phyloP scores from a whole-genome alignment of 2,888 invertebrate species.

The Ptycholaimellus sp. region DNA sequence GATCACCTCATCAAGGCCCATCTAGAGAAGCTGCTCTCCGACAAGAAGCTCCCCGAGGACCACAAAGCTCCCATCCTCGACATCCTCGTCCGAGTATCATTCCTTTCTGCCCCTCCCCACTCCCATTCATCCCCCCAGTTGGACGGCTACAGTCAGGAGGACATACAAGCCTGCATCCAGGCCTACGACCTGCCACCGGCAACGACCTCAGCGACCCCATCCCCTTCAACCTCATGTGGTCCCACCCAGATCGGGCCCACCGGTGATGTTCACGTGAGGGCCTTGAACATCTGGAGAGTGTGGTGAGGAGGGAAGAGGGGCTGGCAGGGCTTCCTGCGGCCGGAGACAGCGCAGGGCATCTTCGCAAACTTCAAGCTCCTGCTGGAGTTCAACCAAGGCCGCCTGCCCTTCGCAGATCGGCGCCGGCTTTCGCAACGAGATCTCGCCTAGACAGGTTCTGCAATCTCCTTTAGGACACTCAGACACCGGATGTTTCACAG shows the following conservation, averaged over 20 bases:
- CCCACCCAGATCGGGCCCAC: slow-evolving; percentile 89
- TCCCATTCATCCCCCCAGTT: too few species aligned
- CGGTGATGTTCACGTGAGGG: slow-evolving; percentile 55
- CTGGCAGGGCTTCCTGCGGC: slow-evolving; percentile 48
- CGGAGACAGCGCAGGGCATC: slow-evolving; percentile 97
- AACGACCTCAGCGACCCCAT: slow-evolving; percentile 81
- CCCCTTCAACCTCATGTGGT: slow-evolving; percentile 98
- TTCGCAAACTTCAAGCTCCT: slow-evolving; percentile 97
- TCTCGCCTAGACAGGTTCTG: slow-evolving; percentile 53
- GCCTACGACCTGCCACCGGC: slow-evolving; percentile 73
- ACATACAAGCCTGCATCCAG: too few species aligned
- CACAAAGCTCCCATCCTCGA: too few species aligned
- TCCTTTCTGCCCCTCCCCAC: too few species aligned
- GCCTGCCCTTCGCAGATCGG: slow-evolving; percentile 93
- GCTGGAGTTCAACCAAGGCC: slow-evolving; percentile 84
- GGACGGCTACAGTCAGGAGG: too few species aligned
- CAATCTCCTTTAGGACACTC: too few species aligned
- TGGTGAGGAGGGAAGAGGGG: too few species aligned
- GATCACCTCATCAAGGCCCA: slow-evolving; percentile 73
- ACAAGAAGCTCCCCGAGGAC: slow-evolving; percentile 48
- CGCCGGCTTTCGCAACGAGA: slow-evolving; percentile 92
- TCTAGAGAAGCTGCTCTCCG: slow-evolving; percentile 26
- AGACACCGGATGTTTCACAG: too few species aligned
- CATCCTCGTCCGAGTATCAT: too few species aligned
- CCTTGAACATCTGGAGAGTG: too few species aligned